Conservation (phyloP, 2,797 vertebrate genomes). For the Esox masquinongy region DNA sequence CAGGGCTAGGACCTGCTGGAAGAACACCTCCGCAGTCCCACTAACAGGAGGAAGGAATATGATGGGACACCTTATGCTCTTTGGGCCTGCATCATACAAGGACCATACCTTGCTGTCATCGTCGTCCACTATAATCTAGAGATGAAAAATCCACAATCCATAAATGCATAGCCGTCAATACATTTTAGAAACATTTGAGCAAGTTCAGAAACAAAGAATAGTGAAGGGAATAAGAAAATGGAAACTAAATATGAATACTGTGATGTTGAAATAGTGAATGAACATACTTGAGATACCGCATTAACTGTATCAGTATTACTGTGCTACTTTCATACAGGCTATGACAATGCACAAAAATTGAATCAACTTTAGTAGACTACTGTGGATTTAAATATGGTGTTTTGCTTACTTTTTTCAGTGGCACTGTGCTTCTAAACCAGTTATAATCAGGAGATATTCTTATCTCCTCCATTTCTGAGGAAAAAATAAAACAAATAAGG, state of each 20-base stretch:
- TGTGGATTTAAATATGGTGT: neutral
- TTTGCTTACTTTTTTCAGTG: conserved; percentile 89
- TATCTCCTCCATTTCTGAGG: conserved; percentile 92
- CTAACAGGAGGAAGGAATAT: conserved; percentile 96
- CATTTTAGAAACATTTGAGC: neutral
- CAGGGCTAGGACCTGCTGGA: conserved; percentile 93
- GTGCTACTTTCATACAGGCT: neutral
- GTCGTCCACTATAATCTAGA: conserved; percentile 96
- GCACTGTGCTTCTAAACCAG: conserved; percentile 98
- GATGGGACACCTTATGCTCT: conserved; percentile 93
- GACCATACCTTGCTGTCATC: conserved; percentile 99
- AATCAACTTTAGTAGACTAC: neutral
- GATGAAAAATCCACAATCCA: neutral
- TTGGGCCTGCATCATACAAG: conserved; percentile 92
- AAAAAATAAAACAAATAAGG: conserved; percentile 24
- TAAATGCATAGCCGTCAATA: neutral
- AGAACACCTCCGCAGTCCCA: conserved; percentile 96
- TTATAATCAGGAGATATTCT: conserved; percentile 97
- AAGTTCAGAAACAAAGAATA: neutral
- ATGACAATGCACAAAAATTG: neutral
- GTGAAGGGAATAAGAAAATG: neutral
- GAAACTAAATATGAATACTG: neutral
- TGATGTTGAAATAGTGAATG: neutral
- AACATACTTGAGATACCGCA: neutral
- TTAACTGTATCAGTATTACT: neutral